Percentiles rank a stretch among this genome's conserved stretches.
These are phyloP conservation scores for Dorcus hopei DNA, from an alignment of 2,888 invertebrate genomes.

Conservation along the genomic window DNA sequence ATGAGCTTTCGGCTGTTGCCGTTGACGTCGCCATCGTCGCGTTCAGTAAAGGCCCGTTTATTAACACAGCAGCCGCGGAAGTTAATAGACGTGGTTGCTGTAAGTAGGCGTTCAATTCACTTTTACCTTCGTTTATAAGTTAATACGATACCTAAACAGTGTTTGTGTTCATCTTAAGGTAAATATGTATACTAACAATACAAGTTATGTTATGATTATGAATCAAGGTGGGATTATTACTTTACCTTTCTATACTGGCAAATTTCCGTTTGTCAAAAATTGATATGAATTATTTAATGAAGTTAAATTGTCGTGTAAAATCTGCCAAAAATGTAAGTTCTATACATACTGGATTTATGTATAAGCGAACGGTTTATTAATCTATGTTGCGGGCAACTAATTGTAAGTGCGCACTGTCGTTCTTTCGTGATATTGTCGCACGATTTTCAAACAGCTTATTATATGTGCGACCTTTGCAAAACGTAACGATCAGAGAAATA, in stretches of 20 bases:
- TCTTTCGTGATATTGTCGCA: no score
- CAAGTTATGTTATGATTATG: background rate
- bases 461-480: background rate
- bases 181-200: slow-evolving; percentile 17
- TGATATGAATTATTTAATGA: background rate
- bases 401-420: no score
- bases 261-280: background rate
- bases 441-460: background rate
- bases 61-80: slow-evolving; percentile 35
- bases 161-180: slow-evolving; percentile 27
- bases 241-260: background rate
- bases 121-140: slow-evolving; percentile 37
- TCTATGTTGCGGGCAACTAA: background rate
- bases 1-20: background rate
- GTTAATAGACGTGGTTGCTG: slow-evolving; percentile 34
- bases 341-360: background rate
- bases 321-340: background rate
- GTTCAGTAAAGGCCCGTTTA: slow-evolving; percentile 17
- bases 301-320: slow-evolving; percentile 1
- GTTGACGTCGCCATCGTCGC: background rate
- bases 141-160: slow-evolving; percentile 3
- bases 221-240: background rate
- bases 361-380: background rate
- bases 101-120: slow-evolving; percentile 36
- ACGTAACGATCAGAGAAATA: slow-evolving; percentile 31